Evolutionary conservation across 2,888 invertebrate species (phyloP).

Genomic region (Andrena praecox): DNA sequence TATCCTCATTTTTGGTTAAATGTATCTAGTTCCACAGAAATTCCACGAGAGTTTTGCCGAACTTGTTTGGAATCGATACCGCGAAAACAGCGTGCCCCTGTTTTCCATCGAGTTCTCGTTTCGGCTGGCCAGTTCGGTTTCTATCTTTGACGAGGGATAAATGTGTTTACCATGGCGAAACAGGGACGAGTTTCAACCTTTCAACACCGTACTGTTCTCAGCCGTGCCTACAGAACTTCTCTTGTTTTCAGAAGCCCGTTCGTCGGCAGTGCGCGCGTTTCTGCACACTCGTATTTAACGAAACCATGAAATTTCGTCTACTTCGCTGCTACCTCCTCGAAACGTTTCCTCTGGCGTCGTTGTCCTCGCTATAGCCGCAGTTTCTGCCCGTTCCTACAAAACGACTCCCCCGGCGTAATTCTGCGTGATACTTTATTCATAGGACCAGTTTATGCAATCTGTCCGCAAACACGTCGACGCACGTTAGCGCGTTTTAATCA

Average conservation of each 20-base stretch:
- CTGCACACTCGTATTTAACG: neutral
- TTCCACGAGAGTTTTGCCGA: conserved; percentile 22
- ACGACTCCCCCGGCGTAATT: conserved; percentile 1
- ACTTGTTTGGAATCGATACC: conserved; percentile 46
- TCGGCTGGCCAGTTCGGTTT: conserved; percentile 46
- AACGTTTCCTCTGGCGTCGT: neutral
- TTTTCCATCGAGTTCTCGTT: conserved; percentile 56
- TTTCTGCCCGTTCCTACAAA: neutral
- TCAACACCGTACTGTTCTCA: neutral
- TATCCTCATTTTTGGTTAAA: conserved; percentile 5
- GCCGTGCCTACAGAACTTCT: neutral
- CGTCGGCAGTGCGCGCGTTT: neutral
- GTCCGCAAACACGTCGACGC: conserved; percentile 2
- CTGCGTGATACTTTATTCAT: conserved; percentile 29
- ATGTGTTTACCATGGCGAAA: conserved; percentile 52
- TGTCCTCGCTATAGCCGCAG: neutral
- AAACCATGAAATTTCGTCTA: neutral
- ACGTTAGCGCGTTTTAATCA: conserved; percentile 36
- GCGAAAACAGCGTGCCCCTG: conserved; percentile 39
- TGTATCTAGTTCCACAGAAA: neutral
- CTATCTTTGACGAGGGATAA: conserved; percentile 51
- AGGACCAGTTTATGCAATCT: neutral
- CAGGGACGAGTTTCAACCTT: conserved; percentile 29
- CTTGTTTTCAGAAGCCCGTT: conserved; percentile 32
- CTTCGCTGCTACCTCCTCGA: neutral